A percentile compares a stretch with the other conserved stretches of the same genome.
Conservation (phyloP, 2,797 vertebrate species). For the Melanotaenia nigrans region DNA sequence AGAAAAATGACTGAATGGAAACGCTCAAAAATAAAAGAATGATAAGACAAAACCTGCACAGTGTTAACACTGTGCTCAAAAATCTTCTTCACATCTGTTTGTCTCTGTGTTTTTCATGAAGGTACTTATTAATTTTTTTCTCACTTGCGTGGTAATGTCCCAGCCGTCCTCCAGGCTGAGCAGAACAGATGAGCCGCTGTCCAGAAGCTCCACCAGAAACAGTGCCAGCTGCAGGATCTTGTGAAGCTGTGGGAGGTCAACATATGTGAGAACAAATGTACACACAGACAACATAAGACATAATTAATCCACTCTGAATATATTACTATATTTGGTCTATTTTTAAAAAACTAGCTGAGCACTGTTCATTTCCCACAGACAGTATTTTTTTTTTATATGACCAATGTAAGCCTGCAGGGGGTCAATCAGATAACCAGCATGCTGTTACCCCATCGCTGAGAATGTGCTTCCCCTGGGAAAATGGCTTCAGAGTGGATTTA, state of each 20-base stretch:
- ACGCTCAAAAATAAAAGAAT: background rate
- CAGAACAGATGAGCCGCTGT: constrained; percentile 94
- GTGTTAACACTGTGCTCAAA: background rate
- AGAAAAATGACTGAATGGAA: background rate
- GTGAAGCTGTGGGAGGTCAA: constrained; percentile 87
- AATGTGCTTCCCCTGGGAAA: constrained; percentile 69
- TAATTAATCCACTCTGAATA: constrained; percentile 50
- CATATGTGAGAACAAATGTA: constrained; percentile 52
- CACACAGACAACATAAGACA: constrained; percentile 25
- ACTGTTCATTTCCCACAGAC: constrained; percentile 60
- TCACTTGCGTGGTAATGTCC: constrained; percentile 97
- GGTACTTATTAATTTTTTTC: constrained; percentile 40
- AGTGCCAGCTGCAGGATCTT: constrained; percentile 93
- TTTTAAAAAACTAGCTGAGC: constrained; percentile 41
- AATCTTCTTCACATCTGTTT: constrained; percentile 14
- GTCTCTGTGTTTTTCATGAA: constrained; percentile 11
- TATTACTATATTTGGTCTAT: constrained; percentile 47
- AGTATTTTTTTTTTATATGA: constrained; percentile 52
- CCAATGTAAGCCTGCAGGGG: constrained; percentile 51
- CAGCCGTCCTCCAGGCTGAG: constrained; percentile 98
- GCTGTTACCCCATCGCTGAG: constrained; percentile 56
- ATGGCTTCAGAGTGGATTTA: constrained; percentile 55
- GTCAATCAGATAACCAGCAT: constrained; percentile 63
- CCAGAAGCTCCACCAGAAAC: constrained; percentile 92
- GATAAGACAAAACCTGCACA: background rate